A percentile compares a stretch with the other conserved stretches of the same genome.
Conservation (phyloP, 2,113 vertebrate genomes). For the Platysteira castanea region DNA sequence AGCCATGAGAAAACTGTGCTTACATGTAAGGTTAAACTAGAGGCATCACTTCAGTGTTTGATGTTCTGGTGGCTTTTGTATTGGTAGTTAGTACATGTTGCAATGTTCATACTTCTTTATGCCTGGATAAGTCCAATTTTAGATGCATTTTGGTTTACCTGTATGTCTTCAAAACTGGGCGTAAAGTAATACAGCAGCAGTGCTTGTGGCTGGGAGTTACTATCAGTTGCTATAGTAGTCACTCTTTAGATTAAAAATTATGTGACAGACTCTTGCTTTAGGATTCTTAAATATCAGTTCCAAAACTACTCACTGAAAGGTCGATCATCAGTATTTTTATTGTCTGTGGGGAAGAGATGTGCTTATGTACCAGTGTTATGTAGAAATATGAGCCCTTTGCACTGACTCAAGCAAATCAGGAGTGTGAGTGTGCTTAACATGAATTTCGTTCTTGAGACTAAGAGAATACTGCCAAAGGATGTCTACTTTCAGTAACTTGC, state of each 20-base stretch:
- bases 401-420: neutral
- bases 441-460: neutral
- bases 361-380: neutral
- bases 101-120: neutral
- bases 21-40: neutral
- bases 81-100: neutral
- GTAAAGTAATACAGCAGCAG: neutral
- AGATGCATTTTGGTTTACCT: neutral
- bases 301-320: neutral
- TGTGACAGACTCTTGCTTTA: neutral
- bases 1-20: neutral
- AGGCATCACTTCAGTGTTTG: neutral
- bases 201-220: neutral
- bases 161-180: neutral
- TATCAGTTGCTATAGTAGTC: neutral
- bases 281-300: neutral
- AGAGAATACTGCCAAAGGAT: conserved; percentile 46
- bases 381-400: neutral
- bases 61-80: neutral
- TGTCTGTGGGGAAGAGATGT: neutral
- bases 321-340: neutral
- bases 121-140: neutral
- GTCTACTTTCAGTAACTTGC: neutral
- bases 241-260: neutral
- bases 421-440: neutral